Base-by-base conservation (phyloP, 2,888 invertebrate species). In the Melinopterus prodromus region DNA sequence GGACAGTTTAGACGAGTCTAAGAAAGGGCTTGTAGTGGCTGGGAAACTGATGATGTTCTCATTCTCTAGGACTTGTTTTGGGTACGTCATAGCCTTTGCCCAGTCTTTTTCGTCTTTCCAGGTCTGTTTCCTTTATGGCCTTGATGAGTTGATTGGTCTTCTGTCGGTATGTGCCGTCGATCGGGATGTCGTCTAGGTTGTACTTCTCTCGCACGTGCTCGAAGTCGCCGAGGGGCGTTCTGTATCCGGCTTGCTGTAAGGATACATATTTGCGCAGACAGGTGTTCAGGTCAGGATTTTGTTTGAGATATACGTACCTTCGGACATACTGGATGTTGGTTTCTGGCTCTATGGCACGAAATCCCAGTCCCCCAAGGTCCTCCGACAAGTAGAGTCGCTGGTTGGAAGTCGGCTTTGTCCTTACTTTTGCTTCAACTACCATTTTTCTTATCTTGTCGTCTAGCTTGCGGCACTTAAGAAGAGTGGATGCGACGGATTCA, bases 41-140 rank as follows among this genome's bases (percentile, higher is more conserved):
- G 82, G 80, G 78, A 83, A 81, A 4, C 72, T 16, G 5, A 83
- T 82, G 38, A 71, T 53, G 15, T 74, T 53, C 14, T 14, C 38
- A 4, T 79, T 77, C 36, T 78, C n/a, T 2, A 76, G 12, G 0
- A 82, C 79, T 7, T 80, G 14, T 71, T 74, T 83, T 0, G 83
- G 83, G 36, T 84, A 83, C 16, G 79, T 77, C 82, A 83, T 83
- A 38, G 80, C 79, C 72, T 71, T 76, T 1, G 75, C 38, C 83
- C 84, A 84, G 9, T 80, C 72, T 6, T 72, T 15, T 38, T n/a
- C 80, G 70, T 12, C 6, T 6, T 77, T 77, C 15, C 38, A 38
- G 9, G 16, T 76, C 76, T 38, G 7, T 1, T 3, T 53, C 53
- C 16, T 76, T 53, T 16, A 76, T 76, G 6, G 6, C 12, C 12